These are phyloP conservation scores for Alcedo quadribrachys DNA, from an alignment of 2,797 vertebrate genomes.

Conservation along the genomic window DNA sequence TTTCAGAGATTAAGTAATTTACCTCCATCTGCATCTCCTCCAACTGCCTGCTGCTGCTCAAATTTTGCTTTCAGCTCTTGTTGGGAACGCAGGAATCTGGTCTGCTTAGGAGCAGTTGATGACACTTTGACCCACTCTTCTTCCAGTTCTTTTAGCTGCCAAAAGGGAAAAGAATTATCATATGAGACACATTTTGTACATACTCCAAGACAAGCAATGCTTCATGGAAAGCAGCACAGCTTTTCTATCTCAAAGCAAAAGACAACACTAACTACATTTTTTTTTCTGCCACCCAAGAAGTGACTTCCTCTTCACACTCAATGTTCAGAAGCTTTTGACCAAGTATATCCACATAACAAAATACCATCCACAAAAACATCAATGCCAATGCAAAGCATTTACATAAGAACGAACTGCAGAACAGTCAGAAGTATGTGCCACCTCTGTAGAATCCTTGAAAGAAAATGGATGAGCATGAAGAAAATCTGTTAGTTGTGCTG, in stretches of 20 bases:
- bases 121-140: slow-evolving; percentile 97
- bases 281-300: background rate
- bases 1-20: background rate
- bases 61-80: slow-evolving; percentile 96
- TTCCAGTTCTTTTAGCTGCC: slow-evolving; percentile 94
- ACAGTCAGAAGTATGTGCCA: background rate
- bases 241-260: background rate
- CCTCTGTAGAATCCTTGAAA: background rate
- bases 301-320: background rate
- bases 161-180: background rate
- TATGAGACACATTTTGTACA: background rate
- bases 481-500: background rate
- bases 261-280: background rate
- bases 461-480: background rate
- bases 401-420: background rate
- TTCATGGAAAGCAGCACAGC: background rate
- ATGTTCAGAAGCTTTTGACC: background rate
- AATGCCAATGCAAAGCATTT: background rate
- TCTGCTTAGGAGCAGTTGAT: slow-evolving; percentile 86
- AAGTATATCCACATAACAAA: background rate
- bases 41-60: slow-evolving; percentile 89
- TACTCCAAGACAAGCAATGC: fast-evolving
- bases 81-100: slow-evolving; percentile 93
- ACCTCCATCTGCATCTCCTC: slow-evolving; percentile 90
- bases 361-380: background rate